A percentile compares a stretch with the other conserved stretches of the same genome.
phyloP scores from a whole-genome alignment of 2,113 vertebrate genomes.

The Spea bombifrons region DNA sequence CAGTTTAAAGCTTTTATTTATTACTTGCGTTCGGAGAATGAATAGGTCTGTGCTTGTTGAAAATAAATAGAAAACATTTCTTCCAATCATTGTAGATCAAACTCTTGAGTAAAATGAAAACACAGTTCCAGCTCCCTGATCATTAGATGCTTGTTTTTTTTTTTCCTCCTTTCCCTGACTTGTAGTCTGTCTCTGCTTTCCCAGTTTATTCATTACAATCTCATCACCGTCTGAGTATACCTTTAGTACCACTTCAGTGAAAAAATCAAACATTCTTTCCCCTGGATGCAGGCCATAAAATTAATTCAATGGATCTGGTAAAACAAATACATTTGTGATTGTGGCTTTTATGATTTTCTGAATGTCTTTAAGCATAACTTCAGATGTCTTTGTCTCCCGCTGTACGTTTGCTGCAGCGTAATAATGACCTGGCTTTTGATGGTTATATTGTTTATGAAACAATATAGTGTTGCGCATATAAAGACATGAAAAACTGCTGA shows the following conservation, averaged over 20 bases:
- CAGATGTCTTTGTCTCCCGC: constrained; percentile 17
- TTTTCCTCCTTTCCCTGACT: constrained; percentile 17
- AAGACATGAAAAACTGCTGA: constrained; percentile 1
- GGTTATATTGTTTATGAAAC: constrained; percentile 48
- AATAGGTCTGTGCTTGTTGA: neutral
- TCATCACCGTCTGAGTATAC: constrained; percentile 8
- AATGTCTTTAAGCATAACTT: constrained; percentile 46
- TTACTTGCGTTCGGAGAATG: neutral
- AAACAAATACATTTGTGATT: constrained; percentile 45
- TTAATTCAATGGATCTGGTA: constrained; percentile 47
- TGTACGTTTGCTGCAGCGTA: constrained; percentile 22
- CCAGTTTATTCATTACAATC: constrained; percentile 29
- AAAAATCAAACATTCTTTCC: constrained; percentile 47
- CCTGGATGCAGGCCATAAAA: constrained; percentile 39
- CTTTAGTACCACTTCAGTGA: constrained; percentile 45
- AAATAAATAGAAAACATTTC: constrained; percentile 9
- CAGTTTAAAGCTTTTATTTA: constrained; percentile 14
- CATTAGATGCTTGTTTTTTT: constrained; percentile 34
- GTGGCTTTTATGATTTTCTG: constrained; percentile 47
- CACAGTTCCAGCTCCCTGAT: constrained; percentile 8
- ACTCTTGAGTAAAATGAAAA: constrained; percentile 31
- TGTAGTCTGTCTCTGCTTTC: constrained; percentile 8
- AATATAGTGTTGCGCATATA: constrained; percentile 15
- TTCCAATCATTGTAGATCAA: constrained; percentile 19
- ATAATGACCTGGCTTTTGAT: constrained; percentile 44